Evolutionary conservation across 1,140 invertebrate genomes (phyloP).

Genomic region (Lordiphosa collinella): DNA sequence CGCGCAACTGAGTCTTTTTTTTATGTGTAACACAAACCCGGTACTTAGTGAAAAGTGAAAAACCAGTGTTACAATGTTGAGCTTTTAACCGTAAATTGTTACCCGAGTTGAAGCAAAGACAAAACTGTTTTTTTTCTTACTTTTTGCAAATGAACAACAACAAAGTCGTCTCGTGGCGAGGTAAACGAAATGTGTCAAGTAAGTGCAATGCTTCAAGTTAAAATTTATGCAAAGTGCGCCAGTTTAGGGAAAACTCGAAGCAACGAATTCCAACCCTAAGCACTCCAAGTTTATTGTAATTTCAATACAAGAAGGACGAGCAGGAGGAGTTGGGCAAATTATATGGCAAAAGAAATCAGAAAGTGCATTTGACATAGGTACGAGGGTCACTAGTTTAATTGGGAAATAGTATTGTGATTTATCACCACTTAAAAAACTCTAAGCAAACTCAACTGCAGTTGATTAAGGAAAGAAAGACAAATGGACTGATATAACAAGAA

Average conservation of each 20-base stretch:
- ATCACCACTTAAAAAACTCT: too few species aligned
- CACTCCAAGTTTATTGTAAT: constrained; percentile 50
- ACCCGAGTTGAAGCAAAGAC: constrained; percentile 51
- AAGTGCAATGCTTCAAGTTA: constrained; percentile 67
- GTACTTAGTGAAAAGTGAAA: constrained; percentile 76
- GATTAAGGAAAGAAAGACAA: too few species aligned
- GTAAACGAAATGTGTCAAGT: constrained; percentile 71
- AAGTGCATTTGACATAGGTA: too few species aligned
- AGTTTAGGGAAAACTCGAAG: constrained; percentile 28
- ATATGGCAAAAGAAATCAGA: too few species aligned
- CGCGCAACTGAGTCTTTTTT: constrained; percentile 23
- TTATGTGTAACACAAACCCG: constrained; percentile 68
- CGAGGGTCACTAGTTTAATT: too few species aligned
- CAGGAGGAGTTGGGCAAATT: too few species aligned
- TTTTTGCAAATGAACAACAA: constrained; percentile 61
- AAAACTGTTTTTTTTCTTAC: constrained; percentile 44
- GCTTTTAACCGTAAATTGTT: constrained; percentile 74
- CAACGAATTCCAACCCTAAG: constrained; percentile 2
- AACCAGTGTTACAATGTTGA: constrained; percentile 74
- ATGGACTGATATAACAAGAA: too few species aligned
- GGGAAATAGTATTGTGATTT: too few species aligned
- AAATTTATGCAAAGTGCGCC: constrained; percentile 69
- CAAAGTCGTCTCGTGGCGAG: constrained; percentile 26
- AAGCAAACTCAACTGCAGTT: too few species aligned
- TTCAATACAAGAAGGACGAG: constrained; percentile 18